phyloP scores from a whole-genome alignment of 1,140 invertebrate species.

The Rhopalosiphum padi region DNA sequence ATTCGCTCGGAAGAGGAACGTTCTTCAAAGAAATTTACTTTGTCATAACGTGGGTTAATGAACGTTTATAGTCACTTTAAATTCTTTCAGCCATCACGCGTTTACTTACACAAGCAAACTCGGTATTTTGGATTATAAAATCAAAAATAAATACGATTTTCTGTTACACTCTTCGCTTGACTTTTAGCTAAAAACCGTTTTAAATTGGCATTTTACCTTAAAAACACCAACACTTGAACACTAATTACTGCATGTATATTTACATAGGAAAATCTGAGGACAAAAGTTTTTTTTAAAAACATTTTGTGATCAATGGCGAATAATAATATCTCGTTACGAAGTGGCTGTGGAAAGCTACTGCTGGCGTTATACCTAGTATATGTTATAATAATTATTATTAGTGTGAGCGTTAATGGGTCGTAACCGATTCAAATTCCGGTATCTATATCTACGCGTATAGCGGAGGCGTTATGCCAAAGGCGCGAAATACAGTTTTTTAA shows the following conservation, averaged over 20 bases:
- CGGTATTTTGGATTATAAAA: not conserved
- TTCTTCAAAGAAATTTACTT: not conserved
- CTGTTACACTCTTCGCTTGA: not conserved
- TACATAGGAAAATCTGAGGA: too few relatives aligned
- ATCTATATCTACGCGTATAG: not conserved
- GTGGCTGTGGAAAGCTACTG: not conserved
- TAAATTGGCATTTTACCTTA: not conserved
- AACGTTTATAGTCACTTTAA: not conserved
- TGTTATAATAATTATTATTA: conserved; percentile 1
- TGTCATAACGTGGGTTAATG: not conserved
- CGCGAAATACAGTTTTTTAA: conserved; percentile 25
- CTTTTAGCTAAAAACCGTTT: not conserved
- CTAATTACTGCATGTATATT: too few relatives aligned
- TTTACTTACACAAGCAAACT: not conserved
- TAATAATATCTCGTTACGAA: not conserved
- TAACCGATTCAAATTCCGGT: conserved; percentile 26
- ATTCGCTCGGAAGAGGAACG: not conserved
- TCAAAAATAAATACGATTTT: not conserved
- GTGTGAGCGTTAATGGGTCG: not conserved
- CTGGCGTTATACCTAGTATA: not conserved
- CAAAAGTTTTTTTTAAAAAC: too few relatives aligned
- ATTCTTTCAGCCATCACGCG: not conserved
- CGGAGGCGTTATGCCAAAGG: conserved; percentile 13
- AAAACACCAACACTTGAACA: too few relatives aligned
- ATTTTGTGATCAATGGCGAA: not conserved